These are phyloP conservation scores for Papilio gigon DNA, from an alignment of 2,888 invertebrate species.

Conservation along the genomic window DNA sequence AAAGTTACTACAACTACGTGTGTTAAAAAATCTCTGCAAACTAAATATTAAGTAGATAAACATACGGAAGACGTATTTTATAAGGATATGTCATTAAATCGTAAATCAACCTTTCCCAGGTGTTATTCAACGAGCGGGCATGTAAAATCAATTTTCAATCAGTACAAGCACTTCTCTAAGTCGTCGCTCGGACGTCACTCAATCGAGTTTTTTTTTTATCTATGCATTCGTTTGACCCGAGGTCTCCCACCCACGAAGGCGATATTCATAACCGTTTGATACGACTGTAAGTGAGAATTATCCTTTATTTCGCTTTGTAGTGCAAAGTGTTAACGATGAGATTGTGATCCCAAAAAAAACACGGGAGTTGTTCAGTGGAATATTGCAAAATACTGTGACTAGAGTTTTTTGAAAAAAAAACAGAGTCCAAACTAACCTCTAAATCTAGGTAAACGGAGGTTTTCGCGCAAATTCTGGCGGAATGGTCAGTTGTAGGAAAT, in stretches of 20 bases:
- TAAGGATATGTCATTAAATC: slow-evolving; percentile 32
- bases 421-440: background rate
- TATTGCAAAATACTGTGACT: background rate
- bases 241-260: slow-evolving; percentile 75
- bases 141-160: slow-evolving; percentile 72
- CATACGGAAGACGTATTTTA: background rate
- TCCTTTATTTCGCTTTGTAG: slow-evolving; percentile 37
- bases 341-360: slow-evolving; percentile 30
- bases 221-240: slow-evolving; percentile 74
- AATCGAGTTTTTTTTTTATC: slow-evolving; percentile 73
- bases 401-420: background rate
- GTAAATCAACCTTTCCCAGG: slow-evolving; percentile 54
- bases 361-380: background rate
- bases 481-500: too few species aligned
- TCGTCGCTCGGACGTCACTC: slow-evolving; percentile 50
- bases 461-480: too few species aligned
- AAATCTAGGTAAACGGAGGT: too few species aligned
- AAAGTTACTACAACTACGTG: too few species aligned
- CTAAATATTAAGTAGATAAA: background rate
- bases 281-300: slow-evolving; percentile 48
- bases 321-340: slow-evolving; percentile 20
- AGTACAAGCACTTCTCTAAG: slow-evolving; percentile 47
- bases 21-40: background rate
- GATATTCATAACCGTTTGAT: slow-evolving; percentile 50
- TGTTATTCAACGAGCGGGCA: slow-evolving; percentile 57